phyloP scores from a whole-genome alignment of 23 tunicate species.

The Ciona savignyi region DNA sequence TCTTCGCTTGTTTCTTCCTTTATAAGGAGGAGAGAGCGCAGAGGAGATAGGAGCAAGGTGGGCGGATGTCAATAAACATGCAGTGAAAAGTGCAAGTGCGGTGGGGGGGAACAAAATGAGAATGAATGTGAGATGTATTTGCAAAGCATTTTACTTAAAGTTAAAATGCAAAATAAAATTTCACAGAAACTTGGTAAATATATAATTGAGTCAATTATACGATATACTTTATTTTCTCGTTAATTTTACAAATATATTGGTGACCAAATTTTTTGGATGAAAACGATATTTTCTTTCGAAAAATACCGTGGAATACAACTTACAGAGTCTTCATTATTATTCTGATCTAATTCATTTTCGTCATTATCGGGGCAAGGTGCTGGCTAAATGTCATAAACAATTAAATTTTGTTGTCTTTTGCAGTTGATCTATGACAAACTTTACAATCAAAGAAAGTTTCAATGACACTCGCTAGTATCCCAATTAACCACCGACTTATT shows the following conservation, averaged over 20 bases:
- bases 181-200: no score
- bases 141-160: conserved; percentile 1
- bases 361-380: neutral
- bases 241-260: no score
- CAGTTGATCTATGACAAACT: no score
- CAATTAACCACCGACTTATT: no score
- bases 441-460: no score
- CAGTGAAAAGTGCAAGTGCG: neutral
- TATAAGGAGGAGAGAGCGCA: neutral
- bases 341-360: neutral
- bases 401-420: no score
- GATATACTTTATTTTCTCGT: no score
- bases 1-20: neutral
- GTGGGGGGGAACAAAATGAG: neutral
- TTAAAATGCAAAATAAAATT: no score
- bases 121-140: neutral
- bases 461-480: no score
- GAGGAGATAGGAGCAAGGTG: neutral
- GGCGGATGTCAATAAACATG: neutral
- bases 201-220: no score
- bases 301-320: no score
- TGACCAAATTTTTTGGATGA: no score
- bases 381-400: neutral
- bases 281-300: neutral
- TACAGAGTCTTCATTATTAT: neutral